Conservation (phyloP, 1,140 invertebrate genomes). For the Ips nitidus region DNA sequence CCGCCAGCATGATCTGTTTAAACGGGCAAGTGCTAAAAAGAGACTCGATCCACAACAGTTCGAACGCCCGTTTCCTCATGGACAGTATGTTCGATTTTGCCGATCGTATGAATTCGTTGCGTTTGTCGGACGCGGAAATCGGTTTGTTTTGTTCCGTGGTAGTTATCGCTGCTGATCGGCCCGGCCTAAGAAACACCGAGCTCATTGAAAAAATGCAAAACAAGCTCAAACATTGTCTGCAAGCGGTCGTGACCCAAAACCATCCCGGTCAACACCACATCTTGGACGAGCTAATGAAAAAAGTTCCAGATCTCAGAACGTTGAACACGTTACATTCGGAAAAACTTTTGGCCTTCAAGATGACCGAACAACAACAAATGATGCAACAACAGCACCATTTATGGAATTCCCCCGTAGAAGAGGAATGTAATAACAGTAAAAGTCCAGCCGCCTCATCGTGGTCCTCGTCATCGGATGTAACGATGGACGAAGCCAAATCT, state of each 20-base stretch:
- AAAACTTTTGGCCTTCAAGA: slow-evolving; percentile 90
- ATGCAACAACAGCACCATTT: slow-evolving; percentile 66
- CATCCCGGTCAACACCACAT: slow-evolving; percentile 79
- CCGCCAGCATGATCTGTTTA: slow-evolving; percentile 88
- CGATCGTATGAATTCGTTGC: slow-evolving; percentile 86
- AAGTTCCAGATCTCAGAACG: slow-evolving; percentile 92
- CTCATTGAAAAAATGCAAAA: slow-evolving; percentile 91
- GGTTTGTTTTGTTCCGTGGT: slow-evolving; percentile 94
- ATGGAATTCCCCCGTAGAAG: slow-evolving; percentile 61
- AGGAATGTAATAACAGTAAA: slow-evolving; percentile 59
- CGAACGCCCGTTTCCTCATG: slow-evolving; percentile 91
- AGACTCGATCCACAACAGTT: slow-evolving; percentile 85
- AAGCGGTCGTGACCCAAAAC: slow-evolving; percentile 84
- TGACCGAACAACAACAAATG: slow-evolving; percentile 83
- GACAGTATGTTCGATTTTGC: slow-evolving; percentile 98
- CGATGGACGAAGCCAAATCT: slow-evolving; percentile 77
- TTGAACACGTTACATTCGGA: slow-evolving; percentile 95
- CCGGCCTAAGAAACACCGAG: slow-evolving; percentile 88
- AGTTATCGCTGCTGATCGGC: slow-evolving; percentile 90
- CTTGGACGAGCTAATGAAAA: slow-evolving; percentile 85
- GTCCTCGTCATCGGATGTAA: slow-evolving; percentile 68
- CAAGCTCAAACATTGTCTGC: slow-evolving; percentile 81
- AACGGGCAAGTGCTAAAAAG: slow-evolving; percentile 89
- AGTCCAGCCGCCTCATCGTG: slow-evolving; percentile 63
- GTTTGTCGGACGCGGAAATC: slow-evolving; percentile 88